Evolutionary conservation across 2,113 vertebrate species (phyloP).

Genomic region (Murina feae): DNA sequence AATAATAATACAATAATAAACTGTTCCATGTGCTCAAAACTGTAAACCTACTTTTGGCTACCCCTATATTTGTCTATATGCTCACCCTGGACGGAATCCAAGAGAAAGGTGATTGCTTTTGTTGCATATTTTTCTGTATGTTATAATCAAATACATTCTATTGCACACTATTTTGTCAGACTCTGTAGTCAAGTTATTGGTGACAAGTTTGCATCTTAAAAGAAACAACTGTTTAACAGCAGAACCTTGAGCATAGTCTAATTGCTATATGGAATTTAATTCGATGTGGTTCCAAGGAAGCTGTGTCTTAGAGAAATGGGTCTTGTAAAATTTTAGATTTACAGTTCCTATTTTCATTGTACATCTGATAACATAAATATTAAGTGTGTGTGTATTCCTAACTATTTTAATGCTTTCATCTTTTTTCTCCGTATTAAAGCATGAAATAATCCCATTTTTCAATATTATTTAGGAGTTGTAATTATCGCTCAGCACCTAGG

Average conservation of each 20-base stretch:
- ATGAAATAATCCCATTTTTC: constrained; percentile 48
- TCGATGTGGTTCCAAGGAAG: not conserved
- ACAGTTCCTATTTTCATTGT: constrained; percentile 4
- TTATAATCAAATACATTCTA: not conserved
- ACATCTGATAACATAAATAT: not conserved
- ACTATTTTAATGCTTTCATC: constrained; percentile 39
- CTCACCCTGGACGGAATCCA: not conserved
- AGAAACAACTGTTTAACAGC: constrained; percentile 15
- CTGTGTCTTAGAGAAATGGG: not conserved
- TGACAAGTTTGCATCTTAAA: not conserved
- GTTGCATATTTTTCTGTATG: not conserved
- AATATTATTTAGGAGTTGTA: constrained; percentile 48
- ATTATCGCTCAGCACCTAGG: constrained; percentile 51
- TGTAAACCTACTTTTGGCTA: not conserved
- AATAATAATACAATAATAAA: not conserved
- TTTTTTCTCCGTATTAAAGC: constrained; percentile 39
- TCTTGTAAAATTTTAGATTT: constrained; percentile 28
- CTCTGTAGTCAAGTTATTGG: not conserved
- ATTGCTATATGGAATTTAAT: not conserved
- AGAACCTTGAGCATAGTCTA: not conserved
- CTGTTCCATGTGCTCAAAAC: not conserved
- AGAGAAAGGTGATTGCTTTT: not conserved
- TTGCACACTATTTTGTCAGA: not conserved
- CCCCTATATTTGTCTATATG: not conserved
- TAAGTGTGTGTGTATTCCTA: not conserved